These are phyloP conservation scores for Paelopatides confundens DNA, from an alignment of 53 echinoderm and acorn worm genomes.

Conservation along the genomic window DNA sequence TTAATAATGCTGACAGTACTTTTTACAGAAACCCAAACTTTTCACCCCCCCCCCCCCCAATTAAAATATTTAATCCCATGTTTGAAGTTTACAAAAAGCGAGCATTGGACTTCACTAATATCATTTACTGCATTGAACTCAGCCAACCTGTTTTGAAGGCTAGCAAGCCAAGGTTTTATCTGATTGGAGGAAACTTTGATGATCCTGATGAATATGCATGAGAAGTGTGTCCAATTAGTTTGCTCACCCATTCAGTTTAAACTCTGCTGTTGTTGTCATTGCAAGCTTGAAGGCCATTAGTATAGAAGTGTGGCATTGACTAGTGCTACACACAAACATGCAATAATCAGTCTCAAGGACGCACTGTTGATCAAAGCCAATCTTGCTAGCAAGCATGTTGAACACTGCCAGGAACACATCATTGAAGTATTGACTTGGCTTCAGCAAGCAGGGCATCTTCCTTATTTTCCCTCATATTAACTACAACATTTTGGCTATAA, in stretches of 20 bases:
- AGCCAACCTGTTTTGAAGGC: too few species aligned
- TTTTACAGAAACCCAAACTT: background rate
- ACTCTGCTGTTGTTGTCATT: background rate
- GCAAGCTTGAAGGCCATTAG: slow-evolving; percentile 24
- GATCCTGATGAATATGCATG: slow-evolving; percentile 28
- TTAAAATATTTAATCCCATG: background rate
- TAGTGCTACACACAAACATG: slow-evolving; percentile 18
- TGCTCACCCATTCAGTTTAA: background rate
- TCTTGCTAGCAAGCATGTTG: too few species aligned
- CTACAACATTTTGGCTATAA: too few species aligned
- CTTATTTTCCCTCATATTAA: too few species aligned
- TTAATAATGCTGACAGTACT: background rate
- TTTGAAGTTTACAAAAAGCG: too few species aligned
- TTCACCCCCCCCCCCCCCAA: background rate
- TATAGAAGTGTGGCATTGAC: slow-evolving; percentile 17
- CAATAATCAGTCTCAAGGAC: slow-evolving; percentile 36
- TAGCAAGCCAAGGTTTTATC: background rate
- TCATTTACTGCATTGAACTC: too few species aligned
- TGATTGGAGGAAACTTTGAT: slow-evolving; percentile 37
- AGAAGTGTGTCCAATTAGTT: background rate
- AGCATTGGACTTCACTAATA: too few species aligned
- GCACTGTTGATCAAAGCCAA: background rate
- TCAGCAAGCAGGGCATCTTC: too few species aligned
- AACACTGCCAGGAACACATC: too few species aligned
- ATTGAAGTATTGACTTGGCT: too few species aligned